Evolutionary conservation across 2,113 vertebrate genomes (phyloP), one percentile per base, ranked within the genome.

Genomic region (Burhinus bistriatus): DNA sequence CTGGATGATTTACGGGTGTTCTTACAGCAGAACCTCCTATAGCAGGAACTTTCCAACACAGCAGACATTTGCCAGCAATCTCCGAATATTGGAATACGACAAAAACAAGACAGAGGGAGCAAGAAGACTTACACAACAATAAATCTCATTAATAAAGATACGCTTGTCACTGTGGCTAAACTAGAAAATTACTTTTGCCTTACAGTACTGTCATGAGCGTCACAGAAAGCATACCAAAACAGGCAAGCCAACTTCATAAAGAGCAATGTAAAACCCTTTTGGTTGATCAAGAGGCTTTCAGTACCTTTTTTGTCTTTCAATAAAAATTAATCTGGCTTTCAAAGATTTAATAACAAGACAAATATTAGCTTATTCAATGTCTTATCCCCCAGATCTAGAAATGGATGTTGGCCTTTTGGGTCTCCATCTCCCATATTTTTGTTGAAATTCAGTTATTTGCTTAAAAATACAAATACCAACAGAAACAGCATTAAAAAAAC

Each of bases 131-230:
- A 72, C 4, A 23, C 32, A 84, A 89, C 0, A 0, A 79, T 76
- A 90, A 92, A 91, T 72, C 77, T 82, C 69, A 32, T 87, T 95
- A 87, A 95, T 72, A 71, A 84, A 93, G 84, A 79, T n/a, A 79
- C 1, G 17, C 73, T 66, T 85, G 51, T 83, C 58, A 89, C 66
- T 40, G 29, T 57, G 49, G 32, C 25, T 91, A 71, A 94, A 76
- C 34, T 15, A 85, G 21, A 94, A 87, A 44, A 80, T 51, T 76
- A 80, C 40, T 91, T 87, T n/a, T 73, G 77, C 70, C 26, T 73
- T 70, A 87, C 3, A 5, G 30, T 21, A 49, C 68, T 84, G 58
- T 61, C 36, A 62, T 6, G 34, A 78, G 30, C 26, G 78, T 12
- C 55, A 61, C 38, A 81, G 45, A 90, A 88, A 75, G 32, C 49